phyloP scores from a whole-genome alignment of 2,113 vertebrate species.

The Lepus americanus region DNA sequence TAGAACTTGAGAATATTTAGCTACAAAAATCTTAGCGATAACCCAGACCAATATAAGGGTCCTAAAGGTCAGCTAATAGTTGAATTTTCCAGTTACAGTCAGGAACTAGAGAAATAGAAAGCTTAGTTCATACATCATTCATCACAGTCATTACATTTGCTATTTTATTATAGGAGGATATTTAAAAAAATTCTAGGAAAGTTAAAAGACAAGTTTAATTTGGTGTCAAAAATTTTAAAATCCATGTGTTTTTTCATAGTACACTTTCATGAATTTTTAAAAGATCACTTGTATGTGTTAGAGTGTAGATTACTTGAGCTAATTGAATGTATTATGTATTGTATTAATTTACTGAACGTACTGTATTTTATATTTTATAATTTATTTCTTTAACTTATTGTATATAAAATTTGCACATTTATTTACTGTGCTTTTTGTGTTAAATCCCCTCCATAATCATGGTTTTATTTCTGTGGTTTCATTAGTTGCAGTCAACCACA shows the following conservation, averaged over 20 bases:
- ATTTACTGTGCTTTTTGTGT: conserved; percentile 19
- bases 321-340: neutral
- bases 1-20: neutral
- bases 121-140: neutral
- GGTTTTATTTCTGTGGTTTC: neutral
- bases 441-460: neutral
- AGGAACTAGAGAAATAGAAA: conserved; percentile 24
- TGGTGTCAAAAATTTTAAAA: too few relatives aligned
- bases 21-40: neutral
- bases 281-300: neutral
- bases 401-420: neutral
- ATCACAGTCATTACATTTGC: neutral
- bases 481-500: neutral
- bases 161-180: neutral
- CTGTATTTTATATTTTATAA: neutral
- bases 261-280: too few relatives aligned
- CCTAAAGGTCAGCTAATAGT: neutral
- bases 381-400: neutral
- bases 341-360: neutral
- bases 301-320: conserved; percentile 22
- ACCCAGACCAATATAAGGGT: neutral
- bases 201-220: too few relatives aligned
- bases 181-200: too few relatives aligned
- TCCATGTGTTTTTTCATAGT: too few relatives aligned
- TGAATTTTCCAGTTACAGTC: conserved; percentile 33